A percentile compares a stretch with the other conserved stretches of the same genome.
phyloP scores from a whole-genome alignment of 2,888 invertebrate genomes.

The Rhopalosiphum nymphaeae region DNA sequence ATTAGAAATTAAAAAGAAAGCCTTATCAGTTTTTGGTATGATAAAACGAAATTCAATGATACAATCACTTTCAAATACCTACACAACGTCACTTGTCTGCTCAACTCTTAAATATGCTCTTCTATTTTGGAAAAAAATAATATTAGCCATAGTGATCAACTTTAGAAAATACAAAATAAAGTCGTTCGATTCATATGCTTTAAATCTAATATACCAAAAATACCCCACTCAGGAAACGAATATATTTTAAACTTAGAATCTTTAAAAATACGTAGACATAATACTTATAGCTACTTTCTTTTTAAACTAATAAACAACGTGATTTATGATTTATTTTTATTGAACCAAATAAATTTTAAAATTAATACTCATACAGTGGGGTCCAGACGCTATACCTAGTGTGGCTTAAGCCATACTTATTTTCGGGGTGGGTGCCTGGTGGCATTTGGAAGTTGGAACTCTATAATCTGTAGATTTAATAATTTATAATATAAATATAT shows the following conservation, averaged over 20 bases:
- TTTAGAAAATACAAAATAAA: conserved; percentile 14
- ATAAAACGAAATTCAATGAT: conserved; percentile 13
- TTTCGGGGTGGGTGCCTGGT: not conserved
- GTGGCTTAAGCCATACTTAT: not conserved
- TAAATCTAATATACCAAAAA: conserved; percentile 12
- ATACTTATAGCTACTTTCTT: not conserved
- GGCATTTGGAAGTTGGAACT: not conserved
- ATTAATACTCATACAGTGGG: not conserved
- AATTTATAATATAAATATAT: not conserved
- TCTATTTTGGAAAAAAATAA: conserved; percentile 23
- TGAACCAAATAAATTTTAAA: not conserved
- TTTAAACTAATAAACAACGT: not conserved
- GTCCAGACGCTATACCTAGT: no score
- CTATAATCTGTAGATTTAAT: no score
- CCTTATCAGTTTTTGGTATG: not conserved
- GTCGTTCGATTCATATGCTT: not conserved
- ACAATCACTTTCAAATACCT: conserved; percentile 8
- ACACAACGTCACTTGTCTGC: not conserved
- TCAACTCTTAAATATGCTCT: conserved; percentile 18
- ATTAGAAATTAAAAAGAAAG: conserved; percentile 10
- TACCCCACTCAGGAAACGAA: not conserved
- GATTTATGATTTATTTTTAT: not conserved
- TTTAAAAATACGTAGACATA: conserved; percentile 3
- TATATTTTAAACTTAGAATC: conserved; percentile 23
- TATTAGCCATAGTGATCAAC: conserved; percentile 10